Evolutionary conservation across 2,797 vertebrate species (phyloP).

Genomic region (Muscicapa comitata): DNA sequence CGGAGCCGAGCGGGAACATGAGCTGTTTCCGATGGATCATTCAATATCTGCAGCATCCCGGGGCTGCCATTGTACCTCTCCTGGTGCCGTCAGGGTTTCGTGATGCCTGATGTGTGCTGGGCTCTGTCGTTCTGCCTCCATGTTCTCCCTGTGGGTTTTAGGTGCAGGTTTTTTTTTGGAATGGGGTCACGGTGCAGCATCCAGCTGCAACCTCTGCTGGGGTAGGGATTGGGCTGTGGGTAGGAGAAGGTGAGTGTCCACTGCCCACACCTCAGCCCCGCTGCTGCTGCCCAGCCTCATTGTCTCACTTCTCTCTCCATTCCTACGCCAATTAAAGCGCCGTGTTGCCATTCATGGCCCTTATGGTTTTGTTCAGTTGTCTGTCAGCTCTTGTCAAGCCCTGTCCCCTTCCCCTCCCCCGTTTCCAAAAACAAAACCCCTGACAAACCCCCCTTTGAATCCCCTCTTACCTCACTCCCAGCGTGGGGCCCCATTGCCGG

Average conservation of each 20-base stretch:
- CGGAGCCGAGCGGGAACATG: background rate
- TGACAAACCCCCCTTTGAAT: conserved; percentile 67
- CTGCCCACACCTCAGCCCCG: background rate
- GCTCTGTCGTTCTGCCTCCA: background rate
- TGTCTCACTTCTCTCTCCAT: conserved; percentile 58
- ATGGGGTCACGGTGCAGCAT: rapidly evolving
- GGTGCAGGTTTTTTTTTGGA: background rate
- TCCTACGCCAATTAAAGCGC: conserved; percentile 53
- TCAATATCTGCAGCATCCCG: background rate
- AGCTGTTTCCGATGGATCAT: background rate
- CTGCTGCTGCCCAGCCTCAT: background rate
- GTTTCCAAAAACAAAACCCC: conserved; percentile 54
- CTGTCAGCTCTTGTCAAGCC: conserved; percentile 65
- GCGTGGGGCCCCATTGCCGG: conserved; percentile 59
- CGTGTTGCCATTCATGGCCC: conserved; percentile 64
- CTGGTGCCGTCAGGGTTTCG: background rate
- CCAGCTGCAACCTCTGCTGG: background rate
- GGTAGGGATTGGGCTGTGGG: background rate
- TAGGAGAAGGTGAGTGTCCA: background rate
- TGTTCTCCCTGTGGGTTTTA: background rate
- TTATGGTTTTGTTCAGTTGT: conserved; percentile 69
- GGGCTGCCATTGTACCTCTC: background rate
- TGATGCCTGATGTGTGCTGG: background rate
- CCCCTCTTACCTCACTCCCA: conserved; percentile 67
- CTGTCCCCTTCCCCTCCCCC: conserved; percentile 56